Conservation (phyloP, 2,888 invertebrate genomes). For the Thera obeliscata region DNA sequence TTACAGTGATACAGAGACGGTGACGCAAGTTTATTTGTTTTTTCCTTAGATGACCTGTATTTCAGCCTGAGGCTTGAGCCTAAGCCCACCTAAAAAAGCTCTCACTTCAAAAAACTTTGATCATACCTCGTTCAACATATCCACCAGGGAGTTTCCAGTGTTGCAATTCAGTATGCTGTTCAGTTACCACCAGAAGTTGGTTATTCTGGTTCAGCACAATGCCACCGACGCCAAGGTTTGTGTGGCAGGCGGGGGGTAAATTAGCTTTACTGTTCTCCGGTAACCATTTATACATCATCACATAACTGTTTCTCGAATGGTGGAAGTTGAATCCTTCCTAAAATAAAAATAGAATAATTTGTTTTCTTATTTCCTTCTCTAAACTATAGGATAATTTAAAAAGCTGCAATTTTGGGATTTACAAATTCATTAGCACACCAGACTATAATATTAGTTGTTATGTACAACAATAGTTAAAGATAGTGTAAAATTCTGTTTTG, state of each 20-base stretch:
- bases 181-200: slow-evolving; percentile 92
- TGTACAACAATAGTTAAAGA: no score
- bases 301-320: slow-evolving; percentile 91
- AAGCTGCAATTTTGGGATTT: no score
- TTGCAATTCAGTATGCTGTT: slow-evolving; percentile 85
- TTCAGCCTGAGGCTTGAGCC: no score
- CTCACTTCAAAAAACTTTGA: not conserved
- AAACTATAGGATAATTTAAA: no score
- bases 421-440: no score
- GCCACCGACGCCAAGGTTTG: slow-evolving; percentile 92
- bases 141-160: slow-evolving; percentile 97
- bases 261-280: slow-evolving; percentile 85
- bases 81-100: no score
- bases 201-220: slow-evolving; percentile 91
- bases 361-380: not conserved
- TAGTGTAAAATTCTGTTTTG: no score
- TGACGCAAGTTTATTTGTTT: no score
- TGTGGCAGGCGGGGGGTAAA: slow-evolving; percentile 92
- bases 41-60: no score
- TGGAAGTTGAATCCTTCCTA: slow-evolving; percentile 94
- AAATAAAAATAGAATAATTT: slow-evolving; percentile 16
- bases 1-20: no score
- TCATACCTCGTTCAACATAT: slow-evolving; percentile 91
- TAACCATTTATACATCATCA: slow-evolving; percentile 93
- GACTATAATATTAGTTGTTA: no score